These are phyloP conservation scores for Coracias cyanogaster DNA, from an alignment of 2,797 vertebrate species.

Conservation along the genomic window DNA sequence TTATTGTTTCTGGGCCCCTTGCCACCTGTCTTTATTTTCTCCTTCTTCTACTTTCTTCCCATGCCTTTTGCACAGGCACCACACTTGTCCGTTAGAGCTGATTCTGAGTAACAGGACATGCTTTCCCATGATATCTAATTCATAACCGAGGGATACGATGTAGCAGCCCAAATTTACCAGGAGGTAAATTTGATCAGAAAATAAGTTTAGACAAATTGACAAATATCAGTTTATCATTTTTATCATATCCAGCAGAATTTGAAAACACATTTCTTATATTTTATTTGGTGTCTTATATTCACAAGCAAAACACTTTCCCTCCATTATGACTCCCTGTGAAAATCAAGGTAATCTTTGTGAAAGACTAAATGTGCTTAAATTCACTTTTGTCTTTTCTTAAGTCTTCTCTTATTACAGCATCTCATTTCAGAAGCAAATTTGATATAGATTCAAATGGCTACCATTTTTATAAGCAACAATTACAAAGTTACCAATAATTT, in stretches of 20 bases:
- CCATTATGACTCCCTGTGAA: neutral
- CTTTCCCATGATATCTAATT: neutral
- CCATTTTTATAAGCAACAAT: neutral
- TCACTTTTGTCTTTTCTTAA: neutral
- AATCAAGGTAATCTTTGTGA: neutral
- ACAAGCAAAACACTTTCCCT: neutral
- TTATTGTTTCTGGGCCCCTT: slow-evolving; percentile 32
- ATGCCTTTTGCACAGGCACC: neutral
- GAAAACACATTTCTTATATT: neutral
- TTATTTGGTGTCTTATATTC: neutral
- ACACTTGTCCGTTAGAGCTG: neutral
- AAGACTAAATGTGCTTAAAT: neutral
- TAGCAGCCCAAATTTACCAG: neutral
- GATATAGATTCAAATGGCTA: neutral
- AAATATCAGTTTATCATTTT: neutral
- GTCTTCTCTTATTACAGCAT: neutral
- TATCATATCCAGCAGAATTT: neutral
- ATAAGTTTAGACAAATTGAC: neutral
- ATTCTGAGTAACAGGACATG: neutral
- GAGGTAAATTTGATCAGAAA: neutral
- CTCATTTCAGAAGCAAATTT: neutral
- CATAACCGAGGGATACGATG: neutral
- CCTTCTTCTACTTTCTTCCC: neutral
- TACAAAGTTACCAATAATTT: neutral
- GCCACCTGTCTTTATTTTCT: slow-evolving; percentile 30